phyloP scores from a whole-genome alignment of 2,888 invertebrate species.

The Aquatica leii region DNA sequence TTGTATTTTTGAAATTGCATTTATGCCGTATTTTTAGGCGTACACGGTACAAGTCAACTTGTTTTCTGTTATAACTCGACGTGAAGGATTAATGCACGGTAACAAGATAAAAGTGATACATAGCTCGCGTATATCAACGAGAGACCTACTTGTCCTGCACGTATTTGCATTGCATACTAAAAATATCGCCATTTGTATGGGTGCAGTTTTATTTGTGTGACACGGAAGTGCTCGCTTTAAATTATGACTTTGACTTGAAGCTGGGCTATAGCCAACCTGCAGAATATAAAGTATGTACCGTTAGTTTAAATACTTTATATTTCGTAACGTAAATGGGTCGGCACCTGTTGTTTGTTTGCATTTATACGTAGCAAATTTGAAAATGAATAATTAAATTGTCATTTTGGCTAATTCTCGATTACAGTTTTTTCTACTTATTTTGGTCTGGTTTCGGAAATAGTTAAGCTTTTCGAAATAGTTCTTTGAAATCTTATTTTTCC shows the following conservation, averaged over 20 bases:
- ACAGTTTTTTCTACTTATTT: no score
- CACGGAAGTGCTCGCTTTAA: slow-evolving; percentile 21
- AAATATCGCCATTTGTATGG: slow-evolving; percentile 21
- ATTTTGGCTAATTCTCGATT: no score
- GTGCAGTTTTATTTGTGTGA: slow-evolving; percentile 29
- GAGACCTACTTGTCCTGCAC: slow-evolving; percentile 10
- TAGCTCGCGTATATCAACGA: not conserved
- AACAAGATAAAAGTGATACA: not conserved
- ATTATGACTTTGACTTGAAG: slow-evolving; percentile 18
- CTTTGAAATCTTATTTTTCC: no score
- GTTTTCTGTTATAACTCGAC: no score
- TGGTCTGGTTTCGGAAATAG: no score
- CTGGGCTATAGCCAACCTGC: slow-evolving; percentile 12
- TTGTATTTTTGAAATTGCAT: no score
- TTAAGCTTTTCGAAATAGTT: no score
- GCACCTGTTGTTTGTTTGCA: slow-evolving; percentile 12
- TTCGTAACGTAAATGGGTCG: slow-evolving; percentile 9
- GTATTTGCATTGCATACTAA: slow-evolving; percentile 2
- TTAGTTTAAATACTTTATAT: slow-evolving; percentile 1
- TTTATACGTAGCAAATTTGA: no score
- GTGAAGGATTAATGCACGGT: no score
- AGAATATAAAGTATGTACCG: slow-evolving; percentile 12
- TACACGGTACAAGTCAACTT: no score
- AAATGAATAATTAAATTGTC: not conserved
- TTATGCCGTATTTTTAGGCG: no score